These are phyloP conservation scores for Eupithecia vulgata DNA, from an alignment of 2,888 invertebrate species.

Conservation along the genomic window DNA sequence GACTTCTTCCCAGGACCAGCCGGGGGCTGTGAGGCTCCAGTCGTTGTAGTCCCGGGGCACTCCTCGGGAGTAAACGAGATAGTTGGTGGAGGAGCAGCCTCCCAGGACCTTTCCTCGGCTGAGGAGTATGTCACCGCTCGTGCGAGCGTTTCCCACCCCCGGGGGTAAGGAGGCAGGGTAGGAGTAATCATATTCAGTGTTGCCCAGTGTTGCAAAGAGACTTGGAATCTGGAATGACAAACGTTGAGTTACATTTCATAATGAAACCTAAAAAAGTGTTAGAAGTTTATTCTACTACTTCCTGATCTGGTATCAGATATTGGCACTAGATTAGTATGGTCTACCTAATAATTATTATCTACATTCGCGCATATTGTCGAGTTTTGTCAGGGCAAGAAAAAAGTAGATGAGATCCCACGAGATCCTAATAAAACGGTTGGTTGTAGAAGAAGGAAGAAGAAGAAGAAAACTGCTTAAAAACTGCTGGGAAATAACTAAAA, in stretches of 20 bases:
- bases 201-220: conserved; percentile 52
- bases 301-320: background rate
- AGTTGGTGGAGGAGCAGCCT: conserved; percentile 62
- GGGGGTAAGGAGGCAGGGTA: conserved; percentile 51
- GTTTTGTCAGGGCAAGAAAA: background rate
- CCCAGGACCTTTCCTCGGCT: conserved; percentile 63
- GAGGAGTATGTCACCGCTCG: conserved; percentile 44
- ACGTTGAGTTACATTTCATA: background rate
- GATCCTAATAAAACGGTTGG: no score
- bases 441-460: no score
- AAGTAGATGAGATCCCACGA: background rate
- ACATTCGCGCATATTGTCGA: background rate
- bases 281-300: background rate
- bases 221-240: conserved; percentile 59
- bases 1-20: conserved; percentile 62
- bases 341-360: no score
- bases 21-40: conserved; percentile 57
- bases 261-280: background rate
- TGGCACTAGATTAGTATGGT: no score
- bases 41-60: conserved; percentile 60
- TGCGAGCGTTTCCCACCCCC: conserved; percentile 54
- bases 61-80: conserved; percentile 60
- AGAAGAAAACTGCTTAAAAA: no score
- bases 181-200: conserved; percentile 60
- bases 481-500: no score